Base-by-base conservation (phyloP, 2,113 vertebrate species). In the Tretioscincus oriximinensis region DNA sequence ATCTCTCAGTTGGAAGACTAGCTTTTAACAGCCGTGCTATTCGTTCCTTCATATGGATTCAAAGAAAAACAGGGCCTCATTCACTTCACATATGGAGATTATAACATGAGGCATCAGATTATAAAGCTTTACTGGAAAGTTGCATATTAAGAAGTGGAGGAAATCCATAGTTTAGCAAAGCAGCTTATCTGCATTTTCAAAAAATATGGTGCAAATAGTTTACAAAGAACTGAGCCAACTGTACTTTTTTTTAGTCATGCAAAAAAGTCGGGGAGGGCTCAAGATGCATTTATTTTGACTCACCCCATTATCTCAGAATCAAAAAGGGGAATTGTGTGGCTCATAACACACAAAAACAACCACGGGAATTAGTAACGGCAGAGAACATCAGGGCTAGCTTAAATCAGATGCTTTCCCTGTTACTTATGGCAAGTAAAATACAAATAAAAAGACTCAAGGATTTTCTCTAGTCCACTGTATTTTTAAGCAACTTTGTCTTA, bases 151-250 rank as follows among this genome's bases (percentile, higher is more conserved):
- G 81, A 78, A 20, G 41, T 8, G 73, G 63, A 18, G 11, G 54
- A 76, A 77, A 77, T 71, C 54, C 77, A 82, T 26, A 66, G 47
- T 31, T 82, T 87, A 76, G 82, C 26, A 92, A 92, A 92, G 90
- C 73, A 83, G 87, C 84, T 92, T 90, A 92, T 83, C 88, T 90
- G 83, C 86, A 86, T 85, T 86, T 89, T 83, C 61, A 87, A 80
- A 65, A 41, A 58, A 5, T 65, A 31, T 66, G 31, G 26, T 71
- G 71, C 41, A 4, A 73, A 21, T 11, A 73, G 8, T 0, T 21
- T 79, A 85, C 74, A 86, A 89, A 87, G 86, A 78, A 77, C 10
- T 71, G 61, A 77, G 68, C 85, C 68, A 84, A 77, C 81, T 22
- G 85, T 24, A 82, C 73, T 84, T 88, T 83, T 65, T 84, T 88